Conservation (phyloP, 2,797 vertebrate species). For the Petrocephalus sullivani region DNA sequence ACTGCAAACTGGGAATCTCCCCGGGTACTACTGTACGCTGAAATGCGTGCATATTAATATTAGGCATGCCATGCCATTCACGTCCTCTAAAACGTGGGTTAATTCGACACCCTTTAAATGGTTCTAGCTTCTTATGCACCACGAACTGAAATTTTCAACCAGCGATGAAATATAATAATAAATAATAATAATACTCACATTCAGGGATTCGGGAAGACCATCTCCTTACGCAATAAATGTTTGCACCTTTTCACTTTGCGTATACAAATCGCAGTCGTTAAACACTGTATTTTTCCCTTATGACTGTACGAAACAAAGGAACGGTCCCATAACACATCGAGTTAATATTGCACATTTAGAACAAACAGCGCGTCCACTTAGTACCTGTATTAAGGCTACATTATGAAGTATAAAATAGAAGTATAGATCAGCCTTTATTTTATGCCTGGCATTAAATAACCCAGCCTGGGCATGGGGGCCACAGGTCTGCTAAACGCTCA, state of each 20-base stretch:
- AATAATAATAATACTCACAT: neutral
- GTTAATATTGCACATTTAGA: neutral
- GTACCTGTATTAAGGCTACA: neutral
- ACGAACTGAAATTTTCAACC: neutral
- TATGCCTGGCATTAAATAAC: neutral
- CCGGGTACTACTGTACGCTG: neutral
- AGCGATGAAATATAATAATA: neutral
- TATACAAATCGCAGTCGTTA: neutral
- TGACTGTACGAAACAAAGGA: neutral
- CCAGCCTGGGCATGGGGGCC: neutral
- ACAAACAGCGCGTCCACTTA: neutral
- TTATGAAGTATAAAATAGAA: no score
- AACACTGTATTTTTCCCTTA: neutral
- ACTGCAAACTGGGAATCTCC: conserved; percentile 38
- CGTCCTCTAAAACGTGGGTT: neutral
- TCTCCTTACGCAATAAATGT: neutral
- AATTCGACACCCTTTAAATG: neutral
- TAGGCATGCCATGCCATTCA: neutral
- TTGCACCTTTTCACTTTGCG: neutral
- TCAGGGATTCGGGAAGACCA: neutral
- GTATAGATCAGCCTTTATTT: neutral
- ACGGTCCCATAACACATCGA: neutral
- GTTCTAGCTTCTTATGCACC: neutral
- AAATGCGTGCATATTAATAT: neutral
- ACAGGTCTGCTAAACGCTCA: neutral